A percentile compares a stretch with the other conserved stretches of the same genome.
phyloP scores from a whole-genome alignment of 1,140 invertebrate species.

The Araneus ventricosus region DNA sequence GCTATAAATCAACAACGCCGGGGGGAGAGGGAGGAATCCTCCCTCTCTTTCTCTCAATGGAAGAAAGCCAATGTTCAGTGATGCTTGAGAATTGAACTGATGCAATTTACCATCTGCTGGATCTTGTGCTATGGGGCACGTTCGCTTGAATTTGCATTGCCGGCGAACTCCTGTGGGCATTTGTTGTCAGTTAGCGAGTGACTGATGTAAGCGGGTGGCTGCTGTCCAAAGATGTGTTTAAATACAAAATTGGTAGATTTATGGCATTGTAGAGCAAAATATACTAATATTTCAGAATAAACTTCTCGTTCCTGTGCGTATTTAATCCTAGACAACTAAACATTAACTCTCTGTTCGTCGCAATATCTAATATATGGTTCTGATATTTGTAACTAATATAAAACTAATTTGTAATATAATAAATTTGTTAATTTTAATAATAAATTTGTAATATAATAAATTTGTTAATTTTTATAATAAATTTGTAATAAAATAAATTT shows the following conservation, averaged over 20 bases:
- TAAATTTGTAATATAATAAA: too few species aligned
- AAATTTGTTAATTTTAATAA: too few species aligned
- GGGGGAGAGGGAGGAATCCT: not conserved
- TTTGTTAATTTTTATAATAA: too few species aligned
- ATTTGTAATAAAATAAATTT: too few species aligned
- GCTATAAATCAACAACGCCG: conserved; percentile 18
- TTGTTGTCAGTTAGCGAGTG: conserved; percentile 3
- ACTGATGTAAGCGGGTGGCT: not conserved
- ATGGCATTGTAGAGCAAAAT: not conserved
- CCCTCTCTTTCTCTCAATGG: not conserved
- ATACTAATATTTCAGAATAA: too few species aligned
- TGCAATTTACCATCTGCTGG: conserved; percentile 54
- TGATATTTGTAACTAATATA: too few species aligned
- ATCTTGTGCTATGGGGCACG: not conserved
- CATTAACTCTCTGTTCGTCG: too few species aligned
- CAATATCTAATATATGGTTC: too few species aligned
- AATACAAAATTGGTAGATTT: not conserved
- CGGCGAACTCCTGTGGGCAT: not conserved
- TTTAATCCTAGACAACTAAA: too few species aligned
- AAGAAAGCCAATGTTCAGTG: conserved; percentile 51
- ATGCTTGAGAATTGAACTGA: conserved; percentile 55
- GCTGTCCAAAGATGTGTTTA: not conserved
- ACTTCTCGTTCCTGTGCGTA: too few species aligned
- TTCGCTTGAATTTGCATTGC: conserved; percentile 14
- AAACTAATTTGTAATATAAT: too few species aligned